A percentile compares a stretch with the other conserved stretches of the same genome.
These are phyloP conservation scores for Macrotrachela quadricornifera DNA, from an alignment of 1,140 invertebrate genomes.

Conservation along the genomic window DNA sequence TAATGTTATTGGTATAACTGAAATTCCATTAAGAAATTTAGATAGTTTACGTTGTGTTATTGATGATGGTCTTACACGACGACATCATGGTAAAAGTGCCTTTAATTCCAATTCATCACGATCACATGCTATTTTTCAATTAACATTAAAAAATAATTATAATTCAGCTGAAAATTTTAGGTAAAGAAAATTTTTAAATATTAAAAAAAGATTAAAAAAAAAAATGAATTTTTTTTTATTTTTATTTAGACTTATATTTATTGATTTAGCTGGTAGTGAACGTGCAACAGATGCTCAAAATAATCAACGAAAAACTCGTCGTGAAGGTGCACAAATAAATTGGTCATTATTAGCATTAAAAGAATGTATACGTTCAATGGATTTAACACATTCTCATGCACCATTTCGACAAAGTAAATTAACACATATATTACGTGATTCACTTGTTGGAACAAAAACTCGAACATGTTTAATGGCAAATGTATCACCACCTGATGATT, in stretches of 20 bases:
- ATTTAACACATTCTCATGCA: conserved; percentile 25
- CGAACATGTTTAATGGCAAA: not conserved
- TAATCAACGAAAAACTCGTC: conserved; percentile 9
- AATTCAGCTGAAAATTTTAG: not conserved
- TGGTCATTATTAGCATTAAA: conserved; percentile 16
- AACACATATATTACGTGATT: conserved; percentile 19
- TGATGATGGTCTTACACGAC: conserved; percentile 19
- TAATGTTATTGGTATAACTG: conserved; percentile 25
- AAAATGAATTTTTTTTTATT: not conserved
- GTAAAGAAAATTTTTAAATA: not conserved
- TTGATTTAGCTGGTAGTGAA: conserved; percentile 14
- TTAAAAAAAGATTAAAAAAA: not conserved
- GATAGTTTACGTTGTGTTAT: conserved; percentile 15
- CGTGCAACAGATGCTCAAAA: conserved; percentile 11
- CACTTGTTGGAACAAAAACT: not conserved
- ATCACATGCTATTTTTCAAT: conserved; percentile 27
- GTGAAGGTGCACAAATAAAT: conserved; percentile 12
- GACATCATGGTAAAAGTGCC: conserved; percentile 24
- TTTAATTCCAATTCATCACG: conserved; percentile 28
- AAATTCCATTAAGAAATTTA: conserved; percentile 20
- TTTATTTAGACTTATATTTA: conserved; percentile 10
- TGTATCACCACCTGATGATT: conserved; percentile 3
- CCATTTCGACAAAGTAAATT: conserved; percentile 30
- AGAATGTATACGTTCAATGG: conserved; percentile 28
- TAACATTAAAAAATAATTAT: conserved; percentile 18